These are phyloP conservation scores for Hyaena hyaena DNA, from an alignment of 2,113 vertebrate genomes.

Conservation along the genomic window DNA sequence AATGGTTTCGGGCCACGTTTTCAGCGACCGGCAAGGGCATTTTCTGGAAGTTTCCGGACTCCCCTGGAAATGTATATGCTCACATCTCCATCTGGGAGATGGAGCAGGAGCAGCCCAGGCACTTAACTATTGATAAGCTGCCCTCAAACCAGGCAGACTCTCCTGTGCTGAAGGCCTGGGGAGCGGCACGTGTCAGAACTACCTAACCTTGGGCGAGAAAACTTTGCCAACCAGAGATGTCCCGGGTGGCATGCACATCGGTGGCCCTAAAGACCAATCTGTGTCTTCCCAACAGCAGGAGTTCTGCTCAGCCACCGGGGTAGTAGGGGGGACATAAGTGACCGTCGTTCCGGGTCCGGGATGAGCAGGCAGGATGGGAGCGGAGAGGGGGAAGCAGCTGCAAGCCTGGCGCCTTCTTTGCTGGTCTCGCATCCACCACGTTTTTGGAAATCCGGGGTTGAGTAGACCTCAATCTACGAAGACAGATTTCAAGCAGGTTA, in stretches of 20 bases:
- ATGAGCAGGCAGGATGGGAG: background rate
- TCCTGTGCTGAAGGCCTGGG: fast-evolving
- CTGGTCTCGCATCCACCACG: background rate
- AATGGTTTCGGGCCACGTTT: background rate
- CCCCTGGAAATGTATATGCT: fast-evolving
- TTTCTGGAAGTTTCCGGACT: background rate
- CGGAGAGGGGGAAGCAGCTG: fast-evolving
- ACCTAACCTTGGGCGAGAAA: background rate
- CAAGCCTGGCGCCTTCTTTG: fast-evolving
- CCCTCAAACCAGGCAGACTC: background rate
- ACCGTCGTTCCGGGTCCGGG: fast-evolving
- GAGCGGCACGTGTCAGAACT: fast-evolving
- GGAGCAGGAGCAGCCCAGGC: no score
- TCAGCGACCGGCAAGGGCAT: background rate
- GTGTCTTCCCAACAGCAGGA: no score
- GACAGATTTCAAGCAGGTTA: background rate
- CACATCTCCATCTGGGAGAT: background rate
- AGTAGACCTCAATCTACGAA: fast-evolving
- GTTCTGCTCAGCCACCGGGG: background rate
- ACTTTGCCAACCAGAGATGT: background rate
- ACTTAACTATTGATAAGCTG: background rate
- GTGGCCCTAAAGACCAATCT: background rate
- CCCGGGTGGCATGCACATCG: fast-evolving
- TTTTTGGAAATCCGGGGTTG: background rate
- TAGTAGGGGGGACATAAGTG: fast-evolving